Conservation (phyloP, 2,888 invertebrate genomes). For the Mythimna lalbum region DNA sequence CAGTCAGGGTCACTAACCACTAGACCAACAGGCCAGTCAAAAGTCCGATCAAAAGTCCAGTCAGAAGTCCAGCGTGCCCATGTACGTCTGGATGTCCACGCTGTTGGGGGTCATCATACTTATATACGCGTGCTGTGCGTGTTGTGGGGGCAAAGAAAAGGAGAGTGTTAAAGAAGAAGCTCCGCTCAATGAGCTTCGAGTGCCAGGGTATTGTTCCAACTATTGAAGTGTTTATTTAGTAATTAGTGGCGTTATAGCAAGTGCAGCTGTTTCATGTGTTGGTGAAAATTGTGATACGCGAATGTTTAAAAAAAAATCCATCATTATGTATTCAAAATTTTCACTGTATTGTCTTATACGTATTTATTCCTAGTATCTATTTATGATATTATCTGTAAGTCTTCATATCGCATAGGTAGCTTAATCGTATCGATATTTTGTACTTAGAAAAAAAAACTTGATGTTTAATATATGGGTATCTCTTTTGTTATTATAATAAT, state of each 20-base stretch:
- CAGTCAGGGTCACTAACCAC: too few species aligned
- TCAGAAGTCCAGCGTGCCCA: constrained; percentile 79
- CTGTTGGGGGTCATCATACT: constrained; percentile 74
- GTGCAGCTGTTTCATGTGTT: constrained; percentile 10
- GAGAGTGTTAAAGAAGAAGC: constrained; percentile 70
- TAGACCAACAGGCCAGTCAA: too few species aligned
- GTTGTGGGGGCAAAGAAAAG: constrained; percentile 75
- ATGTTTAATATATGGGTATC: not conserved
- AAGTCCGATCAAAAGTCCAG: too few species aligned
- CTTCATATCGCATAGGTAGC: constrained; percentile 9
- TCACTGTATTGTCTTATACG: not conserved
- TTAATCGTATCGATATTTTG: not conserved
- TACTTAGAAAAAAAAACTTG: not conserved
- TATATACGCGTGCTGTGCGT: constrained; percentile 77
- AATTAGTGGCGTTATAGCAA: constrained; percentile 11
- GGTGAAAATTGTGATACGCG: not conserved
- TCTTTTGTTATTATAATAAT: not conserved
- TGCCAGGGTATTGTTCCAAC: constrained; percentile 76
- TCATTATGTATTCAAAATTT: constrained; percentile 20
- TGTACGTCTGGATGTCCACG: constrained; percentile 84
- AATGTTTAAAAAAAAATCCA: not conserved
- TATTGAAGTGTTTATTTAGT: constrained; percentile 48
- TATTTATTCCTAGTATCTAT: not conserved
- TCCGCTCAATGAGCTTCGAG: constrained; percentile 74
- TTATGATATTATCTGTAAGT: not conserved